Base-by-base conservation (phyloP, 2,113 vertebrate genomes). In the Xiphorhynchus elegans region DNA sequence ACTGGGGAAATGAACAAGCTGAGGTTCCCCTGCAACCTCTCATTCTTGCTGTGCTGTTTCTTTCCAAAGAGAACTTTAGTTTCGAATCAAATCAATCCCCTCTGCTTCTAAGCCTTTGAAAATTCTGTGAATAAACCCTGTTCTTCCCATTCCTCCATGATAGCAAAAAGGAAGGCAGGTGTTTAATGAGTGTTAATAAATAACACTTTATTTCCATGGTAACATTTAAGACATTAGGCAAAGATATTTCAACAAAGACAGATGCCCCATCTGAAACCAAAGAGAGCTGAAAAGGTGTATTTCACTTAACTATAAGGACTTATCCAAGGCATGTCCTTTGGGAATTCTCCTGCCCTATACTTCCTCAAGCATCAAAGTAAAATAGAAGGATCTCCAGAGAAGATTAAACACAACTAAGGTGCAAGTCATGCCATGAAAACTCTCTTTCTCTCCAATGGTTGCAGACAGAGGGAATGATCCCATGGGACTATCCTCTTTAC, bases 131-230 rank as follows among this genome's bases (percentile, higher is more conserved):
- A 42, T 47, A 52, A 89, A 58, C 28, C 79, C n/a, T 44, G 9
- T 84, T 70, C 42, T 87, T 11, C 49, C 12, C 19, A 6, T 89
- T 81, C 47, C 49, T 17, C n/a, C 44, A 25, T n/a, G 25, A 52
- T 7, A 81, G 28, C 72, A 76, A 78, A 90, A 89, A 58, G 14
- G 23, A 76, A 81, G 25, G 13, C 58, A 82, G 40, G 49, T 92
- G 33, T 35, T 88, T 90, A 90, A 81, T 67, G 42, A 74, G 28
- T 60, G 46, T 78, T 91, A 87, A 87, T 91, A 94, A 91, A 59
- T 50, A 87, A 75, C 50, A 49, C 20, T 92, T 96, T 76, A 95
- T 92, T 95, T 87, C 76, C 68, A 78, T 90, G 55, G 59, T 78
- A 92, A 93, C 62, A 73, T 59, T 87, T 87, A 68, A 93, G 33